A percentile compares a stretch with the other conserved stretches of the same genome.
Conservation (phyloP, 2,888 invertebrate species). For the Caenorhabditis macrosperma region DNA sequence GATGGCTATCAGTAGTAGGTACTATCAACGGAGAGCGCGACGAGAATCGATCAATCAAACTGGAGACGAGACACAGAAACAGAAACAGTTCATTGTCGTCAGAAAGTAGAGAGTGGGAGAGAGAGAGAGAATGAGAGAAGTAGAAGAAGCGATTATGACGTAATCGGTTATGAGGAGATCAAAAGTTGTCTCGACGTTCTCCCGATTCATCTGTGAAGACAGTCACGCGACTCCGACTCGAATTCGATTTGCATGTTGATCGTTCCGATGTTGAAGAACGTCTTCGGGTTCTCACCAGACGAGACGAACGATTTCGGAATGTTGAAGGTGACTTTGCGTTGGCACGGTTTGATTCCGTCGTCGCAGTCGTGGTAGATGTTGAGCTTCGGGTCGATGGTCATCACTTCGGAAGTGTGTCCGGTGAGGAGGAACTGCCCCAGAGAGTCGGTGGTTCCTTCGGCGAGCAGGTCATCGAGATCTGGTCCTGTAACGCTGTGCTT, state of each 20-base stretch:
- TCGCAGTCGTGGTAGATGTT: slow-evolving; percentile 73
- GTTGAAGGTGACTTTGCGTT: slow-evolving; percentile 67
- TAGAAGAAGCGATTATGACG: slow-evolving; percentile 20
- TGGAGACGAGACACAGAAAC: neutral
- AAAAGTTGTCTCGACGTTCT: neutral
- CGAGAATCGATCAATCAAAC: neutral
- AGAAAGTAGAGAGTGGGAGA: slow-evolving; percentile 4
- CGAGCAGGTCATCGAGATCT: slow-evolving; percentile 73
- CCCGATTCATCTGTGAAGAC: slow-evolving; percentile 57
- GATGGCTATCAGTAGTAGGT: slow-evolving; percentile 1
- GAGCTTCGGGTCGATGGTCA: slow-evolving; percentile 72
- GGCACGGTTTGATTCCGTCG: slow-evolving; percentile 70
- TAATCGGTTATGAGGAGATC: neutral
- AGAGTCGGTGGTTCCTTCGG: slow-evolving; percentile 73
- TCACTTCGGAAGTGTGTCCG: slow-evolving; percentile 71
- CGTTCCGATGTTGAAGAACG: slow-evolving; percentile 64
- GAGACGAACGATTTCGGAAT: slow-evolving; percentile 69
- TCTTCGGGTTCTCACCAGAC: slow-evolving; percentile 65
- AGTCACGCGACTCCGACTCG: slow-evolving; percentile 68
- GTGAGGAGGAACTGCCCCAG: slow-evolving; percentile 70
- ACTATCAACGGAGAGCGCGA: slow-evolving; percentile 21
- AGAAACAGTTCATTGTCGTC: slow-evolving; percentile 12
- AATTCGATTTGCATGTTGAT: slow-evolving; percentile 70
- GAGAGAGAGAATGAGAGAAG: slow-evolving; percentile 2
- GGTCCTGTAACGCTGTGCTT: slow-evolving; percentile 62